Percentiles rank a stretch among this genome's conserved stretches.
Evolutionary conservation across 2,888 invertebrate genomes (phyloP).

Genomic region (Odontothrips loti): DNA sequence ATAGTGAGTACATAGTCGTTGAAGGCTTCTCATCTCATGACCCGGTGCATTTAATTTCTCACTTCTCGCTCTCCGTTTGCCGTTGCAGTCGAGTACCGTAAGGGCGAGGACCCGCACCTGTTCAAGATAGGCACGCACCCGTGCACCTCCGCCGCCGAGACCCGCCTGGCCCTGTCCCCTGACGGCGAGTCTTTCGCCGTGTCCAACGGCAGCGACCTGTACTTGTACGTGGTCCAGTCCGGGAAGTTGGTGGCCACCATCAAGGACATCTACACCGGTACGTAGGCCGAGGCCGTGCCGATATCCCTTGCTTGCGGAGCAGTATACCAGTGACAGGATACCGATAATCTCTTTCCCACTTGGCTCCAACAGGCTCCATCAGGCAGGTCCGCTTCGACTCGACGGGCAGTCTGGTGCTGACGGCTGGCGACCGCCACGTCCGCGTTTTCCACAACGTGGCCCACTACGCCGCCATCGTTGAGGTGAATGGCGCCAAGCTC

Average conservation of each 20-base stretch:
- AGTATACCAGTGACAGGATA: too few species aligned
- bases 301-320: too few species aligned
- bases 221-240: constrained; percentile 65
- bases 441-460: constrained; percentile 74
- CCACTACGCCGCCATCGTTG: constrained; percentile 45
- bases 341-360: not conserved
- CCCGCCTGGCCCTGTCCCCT: constrained; percentile 69
- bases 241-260: constrained; percentile 63
- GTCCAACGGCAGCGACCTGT: constrained; percentile 58
- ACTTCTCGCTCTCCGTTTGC: constrained; percentile 2
- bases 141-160: constrained; percentile 46
- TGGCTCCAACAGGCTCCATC: constrained; percentile 58
- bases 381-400: constrained; percentile 69
- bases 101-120: constrained; percentile 72
- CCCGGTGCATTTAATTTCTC: not conserved
- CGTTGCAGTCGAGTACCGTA: constrained; percentile 66
- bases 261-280: constrained; percentile 51
- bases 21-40: not conserved
- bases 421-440: constrained; percentile 70
- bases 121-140: constrained; percentile 61
- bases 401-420: constrained; percentile 66
- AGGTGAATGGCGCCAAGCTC: constrained; percentile 47
- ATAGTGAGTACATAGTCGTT: constrained; percentile 55
- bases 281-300: not conserved
- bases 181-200: constrained; percentile 73